These are phyloP conservation scores for Mormyrops attenuatus DNA, from an alignment of 2,797 vertebrate genomes.

Conservation along the genomic window DNA sequence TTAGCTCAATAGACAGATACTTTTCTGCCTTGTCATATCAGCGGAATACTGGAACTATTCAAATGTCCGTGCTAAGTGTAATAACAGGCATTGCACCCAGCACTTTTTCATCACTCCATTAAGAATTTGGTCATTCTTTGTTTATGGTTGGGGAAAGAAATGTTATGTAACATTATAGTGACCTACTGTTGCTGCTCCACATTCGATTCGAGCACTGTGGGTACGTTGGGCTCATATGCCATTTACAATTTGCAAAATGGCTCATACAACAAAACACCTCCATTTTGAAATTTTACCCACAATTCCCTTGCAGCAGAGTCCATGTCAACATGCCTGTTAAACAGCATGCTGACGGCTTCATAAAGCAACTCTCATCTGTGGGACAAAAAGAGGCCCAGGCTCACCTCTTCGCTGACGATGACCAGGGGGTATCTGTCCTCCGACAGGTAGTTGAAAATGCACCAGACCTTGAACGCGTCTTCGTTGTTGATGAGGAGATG, in stretches of 20 bases:
- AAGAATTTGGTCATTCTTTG: background rate
- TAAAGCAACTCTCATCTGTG: background rate
- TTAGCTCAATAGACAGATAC: background rate
- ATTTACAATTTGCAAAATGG: background rate
- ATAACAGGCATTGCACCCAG: background rate
- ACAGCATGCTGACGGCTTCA: background rate
- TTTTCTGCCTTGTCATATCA: background rate
- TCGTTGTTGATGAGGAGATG: conserved; percentile 63
- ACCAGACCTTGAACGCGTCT: conserved; percentile 77
- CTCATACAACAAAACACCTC: background rate
- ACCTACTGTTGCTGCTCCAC: background rate
- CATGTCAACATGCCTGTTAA: background rate
- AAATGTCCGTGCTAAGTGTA: background rate
- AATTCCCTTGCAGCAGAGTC: background rate
- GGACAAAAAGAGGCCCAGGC: conserved; percentile 23
- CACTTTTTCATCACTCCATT: background rate
- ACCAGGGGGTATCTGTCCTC: conserved; percentile 76
- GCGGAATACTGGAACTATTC: background rate
- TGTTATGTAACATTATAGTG: background rate
- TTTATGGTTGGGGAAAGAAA: background rate
- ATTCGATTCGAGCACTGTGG: background rate
- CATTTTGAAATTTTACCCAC: conserved; percentile 1
- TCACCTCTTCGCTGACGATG: conserved; percentile 78
- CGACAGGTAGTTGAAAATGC: conserved; percentile 80
- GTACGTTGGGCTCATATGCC: background rate